These are phyloP conservation scores for Bothrops jararaca DNA, from an alignment of 2,113 vertebrate species.

Conservation along the genomic window DNA sequence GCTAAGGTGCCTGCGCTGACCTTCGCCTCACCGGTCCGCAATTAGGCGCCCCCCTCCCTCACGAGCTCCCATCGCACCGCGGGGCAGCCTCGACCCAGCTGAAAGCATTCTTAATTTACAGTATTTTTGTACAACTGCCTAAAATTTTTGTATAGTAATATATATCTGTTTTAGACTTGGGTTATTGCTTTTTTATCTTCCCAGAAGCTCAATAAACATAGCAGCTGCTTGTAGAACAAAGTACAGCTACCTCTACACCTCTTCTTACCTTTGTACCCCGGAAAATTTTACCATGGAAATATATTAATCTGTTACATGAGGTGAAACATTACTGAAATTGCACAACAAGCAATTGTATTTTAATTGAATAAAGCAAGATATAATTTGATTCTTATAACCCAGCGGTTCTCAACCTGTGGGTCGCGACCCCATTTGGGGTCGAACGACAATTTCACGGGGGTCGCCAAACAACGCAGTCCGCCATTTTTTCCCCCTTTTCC, in stretches of 20 bases:
- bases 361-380: neutral
- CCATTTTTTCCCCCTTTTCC: no score
- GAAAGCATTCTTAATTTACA: neutral
- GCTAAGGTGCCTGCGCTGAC: no score
- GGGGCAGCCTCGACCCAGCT: no score
- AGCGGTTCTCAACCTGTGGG: no score
- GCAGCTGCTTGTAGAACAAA: neutral
- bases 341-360: neutral
- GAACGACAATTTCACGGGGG: no score
- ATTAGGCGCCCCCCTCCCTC: no score
- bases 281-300: neutral
- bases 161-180: neutral
- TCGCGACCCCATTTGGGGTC: no score
- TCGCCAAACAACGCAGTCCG: no score
- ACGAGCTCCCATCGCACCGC: no score
- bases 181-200: neutral
- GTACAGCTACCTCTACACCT: neutral
- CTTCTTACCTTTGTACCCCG: neutral
- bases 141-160: neutral
- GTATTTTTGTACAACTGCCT: neutral
- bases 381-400: neutral
- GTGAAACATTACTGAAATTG: neutral
- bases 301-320: neutral
- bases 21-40: no score
- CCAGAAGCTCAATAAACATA: neutral